Evolutionary conservation across 2,113 vertebrate species (phyloP), one percentile per base, ranked within the genome.

Genomic region (Callithrix jacchus): DNA sequence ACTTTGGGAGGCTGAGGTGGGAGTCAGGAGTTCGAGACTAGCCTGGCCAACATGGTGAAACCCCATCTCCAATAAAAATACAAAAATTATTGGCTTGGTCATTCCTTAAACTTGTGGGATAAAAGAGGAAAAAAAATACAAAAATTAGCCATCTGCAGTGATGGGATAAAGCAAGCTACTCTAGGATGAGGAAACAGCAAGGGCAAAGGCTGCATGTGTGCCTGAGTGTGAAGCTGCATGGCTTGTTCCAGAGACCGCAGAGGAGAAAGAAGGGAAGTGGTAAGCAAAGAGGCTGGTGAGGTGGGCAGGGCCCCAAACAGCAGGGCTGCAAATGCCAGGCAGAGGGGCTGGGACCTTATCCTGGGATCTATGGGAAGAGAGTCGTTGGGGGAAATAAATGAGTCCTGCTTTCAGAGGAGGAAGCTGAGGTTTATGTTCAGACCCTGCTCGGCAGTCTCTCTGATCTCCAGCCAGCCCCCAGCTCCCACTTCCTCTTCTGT

Each of bases 221-320:
- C 1, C 8, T 0, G 3, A 5, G 35, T 1, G 11, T 32, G 27
- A 25, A 13, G n/a, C 56, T 27, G 0, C 0, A 25, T 0, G 5
- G 70, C n/a, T 70, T 27, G 5, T 77, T 82, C 94, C 16, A 17
- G 76, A 45, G 37, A 71, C 45, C 37, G 4, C n/a, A 6, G 58
- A 13, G 56, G 1, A 3, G 18, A 11, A 35, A n/a, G 23, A 35
- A 32, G 73, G 92, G 61, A 47, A 35, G 76, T 23, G 18, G 35
- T 35, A 1, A 71, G 47, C 54, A 6, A 2, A 40, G 61, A 0
- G 32, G 37, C 52, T n/a, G 79, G 52, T 0, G 20, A 10, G 12
- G 2, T 11, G 42, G 45, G 76, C 0, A 2, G 81, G 47, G 9
- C 70, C 30, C 37, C 32, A 0, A 9, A 6, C 42, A n/a, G 14